Evolutionary conservation across 2,113 vertebrate species (phyloP), one percentile per base, ranked within the genome.

Genomic region (Camelus dromedarius): DNA sequence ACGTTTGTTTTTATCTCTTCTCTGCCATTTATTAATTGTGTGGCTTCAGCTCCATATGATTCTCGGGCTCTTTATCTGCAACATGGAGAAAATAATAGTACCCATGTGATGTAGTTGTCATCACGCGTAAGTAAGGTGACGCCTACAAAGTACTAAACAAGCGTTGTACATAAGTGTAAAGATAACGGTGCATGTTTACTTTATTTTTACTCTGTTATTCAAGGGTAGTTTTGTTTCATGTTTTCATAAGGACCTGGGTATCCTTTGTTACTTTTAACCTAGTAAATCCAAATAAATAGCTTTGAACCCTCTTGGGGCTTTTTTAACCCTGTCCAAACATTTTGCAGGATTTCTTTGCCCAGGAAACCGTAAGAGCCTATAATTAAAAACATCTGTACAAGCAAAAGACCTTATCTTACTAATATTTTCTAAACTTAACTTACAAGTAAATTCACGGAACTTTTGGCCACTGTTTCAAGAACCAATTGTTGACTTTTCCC

Each of bases 301-400:
- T 92, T 84, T 91, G 84, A 91, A 81, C 50, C 14, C 14, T 18
- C 8, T 42, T 76, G 38, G 52, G 81, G 42, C 16, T 48, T 28
- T 95, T 77, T 94, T 50, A 80, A 7, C 18, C 46, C 32, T 95
- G 19, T 95, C 48, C 38, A 94, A 95, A 96, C 19, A 93, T 91
- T 97, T 83, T 86, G 16, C 26, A 80, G 35, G 64, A 69, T 95
- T 93, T 66, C 46, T 32, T 82, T 32, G 6, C 42, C 30, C 26
- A 20, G 66, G 75, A 93, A 26, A 3, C 13, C 73, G 42, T 8
- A 79, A 93, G 70, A 84, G 2, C 28, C 19, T 82, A 3, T 67
- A 90, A 89, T 76, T 42, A 96, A 95, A 88, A 62, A n/a, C 6
- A 82, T 97, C 60, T 26, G 2, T 64, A 70, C 1, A 87, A 75